phyloP scores from a whole-genome alignment of 1,140 invertebrate genomes.

The Apolygus lucorum region DNA sequence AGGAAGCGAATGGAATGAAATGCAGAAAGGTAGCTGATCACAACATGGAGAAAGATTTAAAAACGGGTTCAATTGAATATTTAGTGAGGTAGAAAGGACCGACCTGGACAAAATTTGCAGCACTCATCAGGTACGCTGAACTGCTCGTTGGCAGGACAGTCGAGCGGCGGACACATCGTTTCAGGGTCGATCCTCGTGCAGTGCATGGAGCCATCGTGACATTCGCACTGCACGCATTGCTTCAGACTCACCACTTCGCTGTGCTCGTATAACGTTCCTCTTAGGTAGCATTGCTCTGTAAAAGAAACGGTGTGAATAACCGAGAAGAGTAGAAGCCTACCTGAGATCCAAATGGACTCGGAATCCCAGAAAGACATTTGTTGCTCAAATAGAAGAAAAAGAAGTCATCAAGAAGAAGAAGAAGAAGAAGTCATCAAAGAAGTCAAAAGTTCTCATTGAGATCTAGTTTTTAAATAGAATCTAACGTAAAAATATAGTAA shows the following conservation, averaged over 20 bases:
- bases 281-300: slow-evolving; percentile 68
- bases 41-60: too few relatives aligned
- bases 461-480: not conserved
- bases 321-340: too few relatives aligned
- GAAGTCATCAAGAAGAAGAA: not conserved
- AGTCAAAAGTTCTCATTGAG: not conserved
- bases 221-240: slow-evolving; percentile 64
- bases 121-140: slow-evolving; percentile 74
- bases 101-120: slow-evolving; percentile 86
- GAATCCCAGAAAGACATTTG: not conserved
- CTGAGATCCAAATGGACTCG: too few relatives aligned
- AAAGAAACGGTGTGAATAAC: slow-evolving; percentile 29
- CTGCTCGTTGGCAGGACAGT: slow-evolving; percentile 67
- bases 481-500: not conserved
- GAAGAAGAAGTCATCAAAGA: not conserved
- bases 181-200: slow-evolving; percentile 64
- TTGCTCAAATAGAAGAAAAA: not conserved
- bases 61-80: too few relatives aligned
- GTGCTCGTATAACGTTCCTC: slow-evolving; percentile 70
- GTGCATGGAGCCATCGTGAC: slow-evolving; percentile 68
- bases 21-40: too few relatives aligned
- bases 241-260: slow-evolving; percentile 63
- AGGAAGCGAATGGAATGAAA: too few relatives aligned
- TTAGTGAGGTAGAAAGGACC: too few relatives aligned
- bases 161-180: slow-evolving; percentile 64